These are phyloP conservation scores for Rousettus madagascariensis DNA, from an alignment of 2,797 vertebrate species.

Conservation along the genomic window DNA sequence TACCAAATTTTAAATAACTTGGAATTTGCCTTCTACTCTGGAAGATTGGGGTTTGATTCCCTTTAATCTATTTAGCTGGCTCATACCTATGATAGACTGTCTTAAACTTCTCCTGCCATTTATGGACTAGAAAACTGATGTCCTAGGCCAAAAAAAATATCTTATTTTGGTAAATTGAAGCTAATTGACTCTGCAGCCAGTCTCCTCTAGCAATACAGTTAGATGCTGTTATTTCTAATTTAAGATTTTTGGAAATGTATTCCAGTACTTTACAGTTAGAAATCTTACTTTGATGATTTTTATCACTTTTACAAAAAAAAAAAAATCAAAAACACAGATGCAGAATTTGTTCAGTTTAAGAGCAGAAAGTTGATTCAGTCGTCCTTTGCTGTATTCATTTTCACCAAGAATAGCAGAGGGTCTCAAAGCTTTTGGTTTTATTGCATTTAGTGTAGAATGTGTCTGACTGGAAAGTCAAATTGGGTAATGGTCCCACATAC, in stretches of 20 bases:
- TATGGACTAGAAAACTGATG: background rate
- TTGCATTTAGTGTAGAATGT: background rate
- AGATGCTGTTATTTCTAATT: background rate
- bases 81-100: background rate
- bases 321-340: background rate
- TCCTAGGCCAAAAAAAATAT: background rate
- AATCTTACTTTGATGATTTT: slow-evolving; percentile 5
- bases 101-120: background rate
- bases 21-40: slow-evolving; percentile 17
- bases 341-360: slow-evolving; percentile 19
- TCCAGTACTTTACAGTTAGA: slow-evolving; percentile 29
- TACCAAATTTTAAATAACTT: background rate
- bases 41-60: slow-evolving; percentile 22
- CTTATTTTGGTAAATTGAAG: background rate
- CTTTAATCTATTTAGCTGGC: background rate
- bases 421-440: background rate
- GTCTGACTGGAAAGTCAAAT: background rate
- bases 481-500: background rate
- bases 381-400: background rate
- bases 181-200: background rate
- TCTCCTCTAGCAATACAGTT: background rate
- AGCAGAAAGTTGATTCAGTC: background rate
- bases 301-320: background rate
- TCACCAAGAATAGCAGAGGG: background rate
- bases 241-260: slow-evolving; percentile 31